Percentiles rank a stretch among this genome's conserved stretches.
These are phyloP conservation scores for Hipparchia sbordonii DNA, from an alignment of 2,888 invertebrate genomes.

Conservation along the genomic window DNA sequence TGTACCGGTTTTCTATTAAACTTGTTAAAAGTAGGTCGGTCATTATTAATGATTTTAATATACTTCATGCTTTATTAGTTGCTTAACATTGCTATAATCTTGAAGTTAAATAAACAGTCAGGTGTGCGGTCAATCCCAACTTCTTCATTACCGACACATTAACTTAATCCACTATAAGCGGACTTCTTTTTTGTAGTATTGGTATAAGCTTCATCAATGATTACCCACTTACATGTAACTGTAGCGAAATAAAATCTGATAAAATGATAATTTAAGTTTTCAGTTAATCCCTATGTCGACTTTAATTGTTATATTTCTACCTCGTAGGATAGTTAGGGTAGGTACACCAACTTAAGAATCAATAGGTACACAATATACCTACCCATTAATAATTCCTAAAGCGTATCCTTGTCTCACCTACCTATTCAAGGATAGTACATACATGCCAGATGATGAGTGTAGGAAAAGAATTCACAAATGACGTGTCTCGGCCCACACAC, in stretches of 20 bases:
- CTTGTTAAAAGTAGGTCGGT: conserved; percentile 34
- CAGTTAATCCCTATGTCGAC: background rate
- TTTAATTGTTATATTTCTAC: no score
- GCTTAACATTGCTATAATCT: background rate
- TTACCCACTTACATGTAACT: background rate
- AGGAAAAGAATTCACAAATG: conserved; percentile 49
- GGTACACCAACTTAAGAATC: no score
- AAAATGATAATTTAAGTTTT: background rate
- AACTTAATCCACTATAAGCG: no score
- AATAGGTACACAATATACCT: no score
- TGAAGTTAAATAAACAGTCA: no score
- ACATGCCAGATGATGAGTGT: conserved; percentile 22
- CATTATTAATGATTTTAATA: conserved; percentile 18
- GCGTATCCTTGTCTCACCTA: conserved; percentile 4
- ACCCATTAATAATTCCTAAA: background rate
- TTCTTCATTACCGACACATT: no score
- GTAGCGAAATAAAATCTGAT: background rate
- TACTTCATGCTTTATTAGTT: conserved; percentile 3
- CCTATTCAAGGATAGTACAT: conserved; percentile 1
- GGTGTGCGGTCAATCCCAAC: background rate
- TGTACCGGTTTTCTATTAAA: conserved; percentile 31
- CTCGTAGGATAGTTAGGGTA: no score
- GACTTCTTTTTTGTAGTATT: background rate
- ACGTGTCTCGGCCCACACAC: conserved; percentile 72
- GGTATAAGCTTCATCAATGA: background rate